Conservation (phyloP, 2,797 vertebrate genomes). For the Bufotes viridis region DNA sequence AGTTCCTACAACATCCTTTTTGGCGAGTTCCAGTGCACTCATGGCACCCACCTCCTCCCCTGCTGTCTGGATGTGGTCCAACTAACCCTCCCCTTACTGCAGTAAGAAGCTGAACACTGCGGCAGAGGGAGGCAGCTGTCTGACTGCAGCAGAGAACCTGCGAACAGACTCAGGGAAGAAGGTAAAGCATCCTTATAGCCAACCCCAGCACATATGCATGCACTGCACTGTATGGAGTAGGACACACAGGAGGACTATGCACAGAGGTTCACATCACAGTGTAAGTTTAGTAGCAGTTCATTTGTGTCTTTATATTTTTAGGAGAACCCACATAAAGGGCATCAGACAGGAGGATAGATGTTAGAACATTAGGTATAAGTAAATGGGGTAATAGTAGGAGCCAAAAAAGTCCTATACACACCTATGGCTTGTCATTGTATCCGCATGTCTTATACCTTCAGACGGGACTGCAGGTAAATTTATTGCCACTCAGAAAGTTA, state of each 20-base stretch:
- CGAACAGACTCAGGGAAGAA: conserved; percentile 52
- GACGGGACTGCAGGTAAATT: background rate
- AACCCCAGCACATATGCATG: background rate
- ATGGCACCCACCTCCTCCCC: background rate
- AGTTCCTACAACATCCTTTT: background rate
- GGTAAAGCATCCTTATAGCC: conserved; percentile 48
- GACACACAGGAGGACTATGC: conserved; percentile 6
- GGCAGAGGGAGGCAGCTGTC: conserved; percentile 43
- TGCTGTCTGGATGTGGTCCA: conserved; percentile 47
- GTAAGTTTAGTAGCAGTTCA: background rate
- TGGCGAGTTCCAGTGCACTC: background rate
- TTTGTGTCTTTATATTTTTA: background rate
- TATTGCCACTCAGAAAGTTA: background rate
- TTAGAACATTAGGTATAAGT: background rate
- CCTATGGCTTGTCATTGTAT: background rate
- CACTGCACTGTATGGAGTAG: background rate
- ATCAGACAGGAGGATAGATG: background rate
- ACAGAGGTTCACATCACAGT: background rate
- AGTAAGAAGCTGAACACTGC: conserved; percentile 45
- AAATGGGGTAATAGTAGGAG: background rate
- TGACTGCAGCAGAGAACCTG: conserved; percentile 31
- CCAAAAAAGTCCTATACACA: background rate
- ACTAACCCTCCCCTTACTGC: conserved; percentile 47
- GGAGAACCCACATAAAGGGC: background rate
- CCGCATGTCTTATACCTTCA: background rate